Evolutionary conservation across 2,888 invertebrate genomes (phyloP).

Genomic region (Synanthedon andrenaeformis): DNA sequence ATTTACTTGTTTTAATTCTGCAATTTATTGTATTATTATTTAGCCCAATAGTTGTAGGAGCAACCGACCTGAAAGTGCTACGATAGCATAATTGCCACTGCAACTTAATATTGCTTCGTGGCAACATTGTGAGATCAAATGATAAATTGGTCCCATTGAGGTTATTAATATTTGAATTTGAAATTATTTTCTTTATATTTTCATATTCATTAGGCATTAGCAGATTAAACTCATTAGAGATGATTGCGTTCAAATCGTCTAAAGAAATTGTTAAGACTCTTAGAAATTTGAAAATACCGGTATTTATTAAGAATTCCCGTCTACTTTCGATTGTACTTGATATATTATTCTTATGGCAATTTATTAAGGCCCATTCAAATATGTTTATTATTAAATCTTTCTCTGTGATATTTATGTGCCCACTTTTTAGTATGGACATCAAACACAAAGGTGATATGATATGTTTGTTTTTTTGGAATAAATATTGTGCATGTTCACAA

Average conservation of each 20-base stretch:
- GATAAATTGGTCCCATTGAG: slow-evolving; percentile 13
- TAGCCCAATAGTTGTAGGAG: slow-evolving; percentile 48
- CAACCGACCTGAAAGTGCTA: slow-evolving; percentile 43
- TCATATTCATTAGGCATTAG: slow-evolving; percentile 36
- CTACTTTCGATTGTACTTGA: slow-evolving; percentile 48
- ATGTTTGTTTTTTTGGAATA: slow-evolving; percentile 58
- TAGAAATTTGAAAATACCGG: slow-evolving; percentile 52
- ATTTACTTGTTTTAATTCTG: slow-evolving; percentile 50
- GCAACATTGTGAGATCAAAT: slow-evolving; percentile 15
- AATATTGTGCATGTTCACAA: slow-evolving; percentile 64
- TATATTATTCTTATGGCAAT: slow-evolving; percentile 55
- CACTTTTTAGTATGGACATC: slow-evolving; percentile 56
- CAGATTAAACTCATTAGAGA: slow-evolving; percentile 35
- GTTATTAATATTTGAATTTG: slow-evolving; percentile 12
- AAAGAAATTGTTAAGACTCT: slow-evolving; percentile 46
- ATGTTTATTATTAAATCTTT: slow-evolving; percentile 64
- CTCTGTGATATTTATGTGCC: slow-evolving; percentile 63
- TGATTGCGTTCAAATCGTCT: slow-evolving; percentile 49
- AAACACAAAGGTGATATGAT: slow-evolving; percentile 62
- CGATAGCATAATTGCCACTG: slow-evolving; percentile 54
- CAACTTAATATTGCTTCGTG: slow-evolving; percentile 37
- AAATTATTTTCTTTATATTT: slow-evolving; percentile 22
- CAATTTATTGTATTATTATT: slow-evolving; percentile 38
- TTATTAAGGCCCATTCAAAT: slow-evolving; percentile 66
- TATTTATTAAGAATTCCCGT: slow-evolving; percentile 44